These are phyloP conservation scores for Catharus fuscescens DNA, from an alignment of 2,113 vertebrate genomes.

Conservation along the genomic window DNA sequence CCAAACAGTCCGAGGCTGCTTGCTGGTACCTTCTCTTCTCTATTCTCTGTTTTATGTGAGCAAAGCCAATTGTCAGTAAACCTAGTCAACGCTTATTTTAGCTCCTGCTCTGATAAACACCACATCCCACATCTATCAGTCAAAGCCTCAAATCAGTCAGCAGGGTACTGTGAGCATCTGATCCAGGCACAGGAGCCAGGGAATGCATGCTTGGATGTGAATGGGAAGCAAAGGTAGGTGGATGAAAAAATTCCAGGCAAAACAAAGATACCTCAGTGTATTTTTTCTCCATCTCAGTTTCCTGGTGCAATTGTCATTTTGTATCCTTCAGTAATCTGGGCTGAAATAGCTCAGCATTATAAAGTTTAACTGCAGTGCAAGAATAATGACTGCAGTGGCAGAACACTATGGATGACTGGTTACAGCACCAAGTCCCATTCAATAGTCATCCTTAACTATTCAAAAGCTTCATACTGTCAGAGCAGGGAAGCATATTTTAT, in stretches of 20 bases:
- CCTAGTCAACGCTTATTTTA: neutral
- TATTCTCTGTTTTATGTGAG: neutral
- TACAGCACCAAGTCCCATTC: neutral
- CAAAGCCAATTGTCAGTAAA: conserved; percentile 8
- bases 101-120: neutral
- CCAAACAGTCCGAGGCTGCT: neutral
- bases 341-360: conserved; percentile 41
- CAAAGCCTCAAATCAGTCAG: neutral
- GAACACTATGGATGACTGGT: conserved; percentile 28
- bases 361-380: conserved; percentile 39
- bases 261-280: neutral
- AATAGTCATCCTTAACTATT: conserved; percentile 5
- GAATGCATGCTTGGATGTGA: neutral
- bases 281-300: neutral
- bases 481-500: neutral
- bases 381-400: conserved; percentile 33
- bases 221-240: neutral
- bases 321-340: neutral
- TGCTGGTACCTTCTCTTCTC: neutral
- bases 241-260: neutral
- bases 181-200: neutral
- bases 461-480: neutral
- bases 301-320: conserved; percentile 6
- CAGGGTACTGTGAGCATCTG: neutral
- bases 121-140: neutral